Evolutionary conservation across 2,113 vertebrate species (phyloP).

Genomic region (Saimiri boliviensis): DNA sequence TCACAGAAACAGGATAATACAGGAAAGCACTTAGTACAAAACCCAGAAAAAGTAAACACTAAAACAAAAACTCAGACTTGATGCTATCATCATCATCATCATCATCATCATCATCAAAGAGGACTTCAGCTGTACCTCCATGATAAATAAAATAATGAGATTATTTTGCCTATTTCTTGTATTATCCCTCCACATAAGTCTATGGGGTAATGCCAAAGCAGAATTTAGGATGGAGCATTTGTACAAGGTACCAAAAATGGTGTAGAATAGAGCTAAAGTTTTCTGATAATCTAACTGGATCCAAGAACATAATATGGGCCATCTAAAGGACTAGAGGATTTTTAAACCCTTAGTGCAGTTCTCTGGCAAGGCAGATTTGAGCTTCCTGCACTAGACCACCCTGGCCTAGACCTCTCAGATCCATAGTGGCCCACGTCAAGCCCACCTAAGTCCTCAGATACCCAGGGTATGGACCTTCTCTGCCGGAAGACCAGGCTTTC

Average conservation of each 20-base stretch:
- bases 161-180: not conserved
- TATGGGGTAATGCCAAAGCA: not conserved
- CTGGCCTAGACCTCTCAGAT: not conserved
- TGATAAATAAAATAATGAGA: not conserved
- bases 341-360: not conserved
- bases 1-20: not conserved
- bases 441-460: not conserved
- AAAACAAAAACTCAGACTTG: conserved; percentile 13
- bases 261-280: not conserved
- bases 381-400: not conserved
- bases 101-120: not conserved
- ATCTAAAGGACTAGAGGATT: not conserved
- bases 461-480: not conserved
- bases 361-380: not conserved
- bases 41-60: not conserved
- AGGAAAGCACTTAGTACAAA: conserved; percentile 7
- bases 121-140: not conserved
- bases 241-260: not conserved
- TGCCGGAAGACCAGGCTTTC: not conserved
- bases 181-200: not conserved
- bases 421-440: not conserved
- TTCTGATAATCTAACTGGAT: not conserved
- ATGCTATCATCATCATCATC: not conserved
- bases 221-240: not conserved
- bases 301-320: not conserved